Conservation (phyloP, 1,140 invertebrate genomes). For the Drosophila pectinifera region DNA sequence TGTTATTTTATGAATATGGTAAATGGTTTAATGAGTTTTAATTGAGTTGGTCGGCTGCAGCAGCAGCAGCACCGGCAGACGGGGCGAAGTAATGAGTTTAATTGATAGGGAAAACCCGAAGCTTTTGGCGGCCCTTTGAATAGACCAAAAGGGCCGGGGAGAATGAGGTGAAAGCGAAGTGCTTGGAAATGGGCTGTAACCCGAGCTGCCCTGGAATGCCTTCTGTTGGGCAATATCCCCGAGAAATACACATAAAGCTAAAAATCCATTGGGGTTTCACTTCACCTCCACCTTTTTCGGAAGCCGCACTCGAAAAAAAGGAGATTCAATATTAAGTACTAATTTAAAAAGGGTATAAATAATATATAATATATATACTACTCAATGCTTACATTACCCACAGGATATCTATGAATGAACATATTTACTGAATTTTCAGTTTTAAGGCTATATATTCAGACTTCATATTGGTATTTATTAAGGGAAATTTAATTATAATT, state of each 20-base stretch:
- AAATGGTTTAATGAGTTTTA: slow-evolving; percentile 83
- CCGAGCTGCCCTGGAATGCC: slow-evolving; percentile 53
- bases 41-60: slow-evolving; percentile 63
- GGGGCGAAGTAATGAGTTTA: slow-evolving; percentile 73
- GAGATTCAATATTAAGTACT: too few species aligned
- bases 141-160: slow-evolving; percentile 36
- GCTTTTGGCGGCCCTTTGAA: slow-evolving; percentile 41
- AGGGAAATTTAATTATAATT: too few species aligned
- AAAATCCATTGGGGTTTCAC: slow-evolving; percentile 24
- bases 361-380: background rate
- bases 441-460: too few species aligned
- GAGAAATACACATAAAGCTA: slow-evolving; percentile 11
- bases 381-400: too few species aligned
- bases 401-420: too few species aligned
- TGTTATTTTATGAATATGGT: slow-evolving; percentile 83
- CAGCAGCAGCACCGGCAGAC: slow-evolving; percentile 7
- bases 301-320: slow-evolving; percentile 9
- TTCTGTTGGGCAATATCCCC: slow-evolving; percentile 52
- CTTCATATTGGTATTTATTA: too few species aligned
- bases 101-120: slow-evolving; percentile 70
- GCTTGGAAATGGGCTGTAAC: slow-evolving; percentile 43
- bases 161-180: slow-evolving; percentile 66
- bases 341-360: too few species aligned
- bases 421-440: too few species aligned
- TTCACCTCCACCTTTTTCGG: slow-evolving; percentile 23